Percentiles rank a stretch among this genome's conserved stretches.
phyloP scores from a whole-genome alignment of 1,140 invertebrate species.

The silkworm (Bombyx mori) region ASM3026992v2 NC_085119.1:9505001-9505500 shows the following conservation, averaged over 20 bases:
- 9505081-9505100: conserved; percentile 20
- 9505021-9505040: conserved; percentile 22
- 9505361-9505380: too few relatives aligned
- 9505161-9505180: conserved; percentile 49
- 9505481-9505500: background rate
- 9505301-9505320: conserved; percentile 47
- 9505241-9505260: conserved; percentile 49
- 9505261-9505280: conserved; percentile 57
- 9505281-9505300: conserved; percentile 49
- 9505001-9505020: conserved; percentile 20
- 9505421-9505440: background rate
- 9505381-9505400: too few relatives aligned
- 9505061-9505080: conserved; percentile 7
- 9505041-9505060: conserved; percentile 23
- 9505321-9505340: conserved; percentile 32
- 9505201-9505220: conserved; percentile 66
- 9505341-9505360: too few relatives aligned
- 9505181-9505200: conserved; percentile 65
- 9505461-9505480: too few relatives aligned
- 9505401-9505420: too few relatives aligned
- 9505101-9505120: conserved; percentile 30
- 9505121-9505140: conserved; percentile 44
- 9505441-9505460: too few relatives aligned
- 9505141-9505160: conserved; percentile 51
- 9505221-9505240: conserved; percentile 67